Conservation (phyloP, 2,113 vertebrate species). For the Origma solitaria region DNA sequence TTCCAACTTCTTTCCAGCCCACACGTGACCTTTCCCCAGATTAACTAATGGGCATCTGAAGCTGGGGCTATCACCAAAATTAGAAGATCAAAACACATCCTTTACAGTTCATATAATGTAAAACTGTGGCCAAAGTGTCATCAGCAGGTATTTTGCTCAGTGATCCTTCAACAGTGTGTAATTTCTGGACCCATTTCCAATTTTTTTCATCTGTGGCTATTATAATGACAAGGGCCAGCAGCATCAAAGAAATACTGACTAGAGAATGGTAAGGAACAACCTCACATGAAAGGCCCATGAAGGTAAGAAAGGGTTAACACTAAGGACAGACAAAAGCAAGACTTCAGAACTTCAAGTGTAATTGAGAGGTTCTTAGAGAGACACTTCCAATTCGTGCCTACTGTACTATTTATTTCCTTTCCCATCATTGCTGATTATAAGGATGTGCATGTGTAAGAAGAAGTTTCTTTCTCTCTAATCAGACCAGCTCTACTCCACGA, state of each 20-base stretch:
- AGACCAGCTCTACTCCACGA: background rate
- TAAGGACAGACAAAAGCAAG: background rate
- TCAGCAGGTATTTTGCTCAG: background rate
- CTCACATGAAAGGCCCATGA: background rate
- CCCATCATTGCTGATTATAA: constrained; percentile 28
- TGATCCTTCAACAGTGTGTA: background rate
- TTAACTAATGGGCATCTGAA: background rate
- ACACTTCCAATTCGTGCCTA: constrained; percentile 13
- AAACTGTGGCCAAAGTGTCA: background rate
- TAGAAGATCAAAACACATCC: background rate
- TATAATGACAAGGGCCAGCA: background rate
- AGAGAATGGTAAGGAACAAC: background rate
- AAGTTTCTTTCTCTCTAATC: constrained; percentile 22
- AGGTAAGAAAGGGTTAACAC: background rate
- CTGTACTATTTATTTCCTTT: constrained; percentile 30
- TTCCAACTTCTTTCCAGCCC: background rate
- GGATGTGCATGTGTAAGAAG: background rate
- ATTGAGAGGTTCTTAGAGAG: constrained; percentile 10
- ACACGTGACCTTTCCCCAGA: background rate
- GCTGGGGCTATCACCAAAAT: background rate
- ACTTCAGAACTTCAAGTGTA: background rate
- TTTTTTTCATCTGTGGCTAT: background rate
- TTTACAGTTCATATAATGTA: background rate
- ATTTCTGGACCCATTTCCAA: background rate
- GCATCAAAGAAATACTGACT: background rate